Base-by-base conservation (phyloP, 2,797 vertebrate species). In the Neosalanx taihuensis region DNA sequence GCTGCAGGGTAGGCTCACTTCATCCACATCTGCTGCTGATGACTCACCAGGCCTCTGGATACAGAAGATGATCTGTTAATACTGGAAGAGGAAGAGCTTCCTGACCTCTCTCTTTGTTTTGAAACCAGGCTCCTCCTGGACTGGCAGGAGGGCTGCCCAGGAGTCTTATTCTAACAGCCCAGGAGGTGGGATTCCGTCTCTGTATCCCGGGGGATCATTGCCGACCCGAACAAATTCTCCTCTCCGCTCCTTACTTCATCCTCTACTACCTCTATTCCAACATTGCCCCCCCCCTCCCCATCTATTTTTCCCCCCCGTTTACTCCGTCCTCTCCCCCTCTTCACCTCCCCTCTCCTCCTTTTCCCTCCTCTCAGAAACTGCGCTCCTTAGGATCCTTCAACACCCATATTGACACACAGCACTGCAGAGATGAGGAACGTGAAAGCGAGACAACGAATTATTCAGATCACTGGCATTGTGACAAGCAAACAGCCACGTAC, bases 381-480 rank as follows among this genome's bases (percentile, higher is more conserved):
- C 58, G 81, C 81, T 84, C 83, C 86, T 87, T 88, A 83, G 82
- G 87, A 87, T 90, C 86, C 87, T 89, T 83, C 70, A 78, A 87
- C 83, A 83, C 85, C 13, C 13, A 23, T 17, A n/a, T 4, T 18
- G 51, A 20, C 10, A n/a, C 5, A 78, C 74, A 33, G 73, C 81
- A 78, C 83, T 86, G 84, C 73, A 72, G 72, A 74, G 79, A 81
- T 73, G 80, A 57, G 70, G 46, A 73, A 37, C 70, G 59, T 3
- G 65, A 57, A 35, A 56, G 18, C 18, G 17, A 53, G 26, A 49
- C 49, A 53, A 78, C 67, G 78, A 81, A 76, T 71, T 77, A 75
- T 81, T 81, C 59, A 62, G 71, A 58, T 7, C 37, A 53, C 63
- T 62, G 51, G 61, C 85, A 83, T 79, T 79, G 69, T 64, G 64